Evolutionary conservation across 2,797 vertebrate species (phyloP), one percentile per base, ranked within the genome.

Genomic region (Microchirus variegatus): DNA sequence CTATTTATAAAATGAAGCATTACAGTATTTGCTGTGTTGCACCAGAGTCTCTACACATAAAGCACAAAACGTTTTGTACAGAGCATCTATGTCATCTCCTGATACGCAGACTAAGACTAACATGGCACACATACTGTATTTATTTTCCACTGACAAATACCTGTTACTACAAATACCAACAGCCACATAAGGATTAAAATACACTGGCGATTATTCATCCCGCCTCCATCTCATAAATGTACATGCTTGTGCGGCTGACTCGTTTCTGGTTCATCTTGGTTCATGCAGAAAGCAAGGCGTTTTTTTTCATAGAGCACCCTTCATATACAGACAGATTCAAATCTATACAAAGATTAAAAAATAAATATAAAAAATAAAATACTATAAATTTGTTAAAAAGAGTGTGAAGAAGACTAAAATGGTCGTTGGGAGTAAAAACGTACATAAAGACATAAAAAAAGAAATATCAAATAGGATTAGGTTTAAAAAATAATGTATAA

Each of bases 131-230:
- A 15, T 15, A n/a, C n/a, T n/a, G n/a, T n/a, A 46, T 64, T 14
- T 48, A 19, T 57, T 38, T 63, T 60, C 3, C 18, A 19, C 10
- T 9, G 35, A 40, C 15, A 44, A 52, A 59, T 48, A 37, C 15
- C 37, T 67, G 16, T 1, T 10, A 41, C 15, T 22, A 12, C 35
- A 46, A 49, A 16, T 1, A 58, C 17, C 8, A 67, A 16, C 59
- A 31, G 46, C 9, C 41, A 3, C 58, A 51, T 41, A 51, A 58
- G 53, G 46, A 71, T 68, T 44, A 64, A 48, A 78, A 70, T 70
- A 76, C 72, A 78, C 54, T 26, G 42, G 47, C 49, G 40, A 75
- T 77, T 78, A 57, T 54, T 59, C 59, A 59, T 41, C 31, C 22
- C 40, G 37, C 40, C 51, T 2, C 26, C 46, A 59, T 76, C 59